These are phyloP conservation scores for Eudemis profundana DNA, from an alignment of 2,888 invertebrate species.

Conservation along the genomic window DNA sequence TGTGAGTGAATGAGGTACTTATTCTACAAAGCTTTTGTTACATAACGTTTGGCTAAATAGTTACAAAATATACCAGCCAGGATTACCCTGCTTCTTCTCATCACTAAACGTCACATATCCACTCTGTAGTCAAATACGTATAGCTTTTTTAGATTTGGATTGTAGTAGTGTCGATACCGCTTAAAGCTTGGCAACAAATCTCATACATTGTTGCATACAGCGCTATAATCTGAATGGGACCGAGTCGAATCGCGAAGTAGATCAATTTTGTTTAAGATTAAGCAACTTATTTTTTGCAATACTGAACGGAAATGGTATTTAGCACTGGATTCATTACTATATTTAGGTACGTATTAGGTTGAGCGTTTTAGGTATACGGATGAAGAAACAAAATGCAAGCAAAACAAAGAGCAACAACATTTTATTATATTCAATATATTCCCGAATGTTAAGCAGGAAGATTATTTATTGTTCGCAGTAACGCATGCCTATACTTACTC, in stretches of 20 bases:
- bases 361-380: no score
- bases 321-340: background rate
- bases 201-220: conserved; percentile 41
- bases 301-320: conserved; percentile 3
- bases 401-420: no score
- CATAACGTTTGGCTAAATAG: conserved; percentile 69
- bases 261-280: conserved; percentile 36
- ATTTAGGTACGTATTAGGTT: no score
- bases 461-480: no score
- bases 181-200: conserved; percentile 33
- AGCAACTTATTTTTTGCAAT: conserved; percentile 31
- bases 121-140: background rate
- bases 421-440: no score
- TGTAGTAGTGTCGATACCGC: conserved; percentile 22
- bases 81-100: conserved; percentile 55
- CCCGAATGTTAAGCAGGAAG: no score
- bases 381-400: no score
- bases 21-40: conserved; percentile 73
- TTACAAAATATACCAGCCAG: conserved; percentile 65
- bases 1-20: conserved; percentile 68
- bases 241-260: conserved; percentile 38
- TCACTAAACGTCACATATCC: conserved; percentile 3
- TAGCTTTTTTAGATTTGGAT: conserved; percentile 2
- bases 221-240: conserved; percentile 38
- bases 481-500: no score